phyloP scores from a whole-genome alignment of 2,797 vertebrate species.

The Coendou prehensilis region DNA sequence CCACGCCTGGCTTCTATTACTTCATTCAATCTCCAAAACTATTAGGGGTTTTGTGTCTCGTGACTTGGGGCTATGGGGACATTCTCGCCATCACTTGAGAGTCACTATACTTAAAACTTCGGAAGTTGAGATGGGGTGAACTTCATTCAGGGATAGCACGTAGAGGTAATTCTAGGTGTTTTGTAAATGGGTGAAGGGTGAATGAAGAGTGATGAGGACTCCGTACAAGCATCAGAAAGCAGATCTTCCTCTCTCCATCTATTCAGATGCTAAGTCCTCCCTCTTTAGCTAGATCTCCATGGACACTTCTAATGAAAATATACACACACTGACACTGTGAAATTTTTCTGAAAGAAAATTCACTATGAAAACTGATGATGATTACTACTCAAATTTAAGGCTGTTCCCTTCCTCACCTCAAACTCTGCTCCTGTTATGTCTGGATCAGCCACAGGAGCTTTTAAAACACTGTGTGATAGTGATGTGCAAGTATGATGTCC shows the following conservation, averaged over 20 bases:
- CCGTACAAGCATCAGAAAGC: not conserved
- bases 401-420: not conserved
- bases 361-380: not conserved
- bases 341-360: conserved; percentile 28
- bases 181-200: not conserved
- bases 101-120: conserved; percentile 43
- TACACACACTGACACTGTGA: not conserved
- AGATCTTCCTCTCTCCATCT: not conserved
- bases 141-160: not conserved
- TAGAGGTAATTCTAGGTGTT: not conserved
- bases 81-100: conserved; percentile 68
- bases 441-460: not conserved
- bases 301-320: conserved; percentile 15
- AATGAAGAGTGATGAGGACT: not conserved
- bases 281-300: not conserved
- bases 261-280: not conserved
- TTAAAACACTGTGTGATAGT: not conserved
- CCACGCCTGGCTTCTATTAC: not conserved
- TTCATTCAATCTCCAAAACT: conserved; percentile 9
- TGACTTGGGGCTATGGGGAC: not conserved
- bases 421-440: not conserved
- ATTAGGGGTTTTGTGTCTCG: not conserved
- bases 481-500: not conserved
- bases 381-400: not conserved
- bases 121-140: not conserved